Evolutionary conservation across 2,888 invertebrate species (phyloP).

Genomic region (Phlogophora meticulosa): DNA sequence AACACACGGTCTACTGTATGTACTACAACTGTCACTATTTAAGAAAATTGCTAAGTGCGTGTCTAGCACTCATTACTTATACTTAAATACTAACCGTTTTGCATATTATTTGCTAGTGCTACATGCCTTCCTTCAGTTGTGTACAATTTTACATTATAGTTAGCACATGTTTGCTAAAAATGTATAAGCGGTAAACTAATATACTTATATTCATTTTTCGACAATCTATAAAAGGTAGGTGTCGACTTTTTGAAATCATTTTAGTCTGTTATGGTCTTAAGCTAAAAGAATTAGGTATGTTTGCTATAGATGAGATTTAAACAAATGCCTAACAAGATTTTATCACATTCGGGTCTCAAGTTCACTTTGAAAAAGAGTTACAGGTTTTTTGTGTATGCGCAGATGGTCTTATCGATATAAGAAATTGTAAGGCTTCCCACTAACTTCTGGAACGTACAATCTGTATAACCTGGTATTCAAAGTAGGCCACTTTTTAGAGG

Average conservation of each 20-base stretch:
- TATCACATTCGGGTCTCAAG: slow-evolving; percentile 30
- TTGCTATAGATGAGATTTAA: slow-evolving; percentile 21
- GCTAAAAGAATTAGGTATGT: neutral
- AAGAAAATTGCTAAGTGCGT: slow-evolving; percentile 35
- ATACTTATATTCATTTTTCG: neutral
- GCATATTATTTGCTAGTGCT: slow-evolving; percentile 40
- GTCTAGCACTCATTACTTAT: slow-evolving; percentile 34
- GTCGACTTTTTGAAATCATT: neutral
- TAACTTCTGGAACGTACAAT: slow-evolving; percentile 11
- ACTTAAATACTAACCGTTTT: slow-evolving; percentile 28
- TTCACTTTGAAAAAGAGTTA: slow-evolving; percentile 29
- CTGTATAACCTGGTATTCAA: slow-evolving; percentile 2
- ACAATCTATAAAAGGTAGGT: neutral
- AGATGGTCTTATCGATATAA: slow-evolving; percentile 45
- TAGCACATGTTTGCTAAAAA: neutral
- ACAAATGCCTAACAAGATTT: slow-evolving; percentile 30
- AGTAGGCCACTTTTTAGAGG: neutral
- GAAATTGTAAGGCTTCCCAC: slow-evolving; percentile 42
- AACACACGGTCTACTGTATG: neutral
- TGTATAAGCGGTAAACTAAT: neutral
- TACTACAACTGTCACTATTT: slow-evolving; percentile 35
- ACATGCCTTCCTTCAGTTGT: neutral
- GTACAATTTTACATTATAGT: slow-evolving; percentile 2
- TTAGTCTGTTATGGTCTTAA: neutral
- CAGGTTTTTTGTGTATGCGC: slow-evolving; percentile 42